Conservation (phyloP, 2,113 vertebrate species). For the Cinclus cinclus region DNA sequence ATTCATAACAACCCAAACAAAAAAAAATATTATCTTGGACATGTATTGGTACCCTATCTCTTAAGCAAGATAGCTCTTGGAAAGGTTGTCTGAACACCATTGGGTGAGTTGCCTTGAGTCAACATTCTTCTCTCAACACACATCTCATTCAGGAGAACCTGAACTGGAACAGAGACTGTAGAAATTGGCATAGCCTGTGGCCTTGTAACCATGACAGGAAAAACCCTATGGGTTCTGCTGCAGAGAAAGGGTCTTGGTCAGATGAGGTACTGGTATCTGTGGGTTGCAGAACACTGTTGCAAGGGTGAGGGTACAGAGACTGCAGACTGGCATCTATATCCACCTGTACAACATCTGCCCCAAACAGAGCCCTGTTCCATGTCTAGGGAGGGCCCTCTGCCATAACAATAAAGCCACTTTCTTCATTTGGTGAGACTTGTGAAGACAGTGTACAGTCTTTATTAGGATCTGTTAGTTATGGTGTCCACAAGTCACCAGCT, state of each 20-base stretch:
- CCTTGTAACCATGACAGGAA: not conserved
- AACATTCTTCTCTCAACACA: not conserved
- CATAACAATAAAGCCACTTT: not conserved
- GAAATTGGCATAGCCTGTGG: not conserved
- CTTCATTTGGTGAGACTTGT: not conserved
- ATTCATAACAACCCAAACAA: not conserved
- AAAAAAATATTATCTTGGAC: not conserved
- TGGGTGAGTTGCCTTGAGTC: not conserved
- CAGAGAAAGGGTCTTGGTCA: not conserved
- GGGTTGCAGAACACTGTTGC: not conserved
- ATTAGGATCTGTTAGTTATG: not conserved
- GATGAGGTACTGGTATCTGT: not conserved
- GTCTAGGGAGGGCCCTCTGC: not conserved
- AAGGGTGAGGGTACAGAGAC: not conserved
- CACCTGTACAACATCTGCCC: not conserved
- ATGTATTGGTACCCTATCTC: not conserved
- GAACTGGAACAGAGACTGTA: not conserved
- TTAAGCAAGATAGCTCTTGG: not conserved
- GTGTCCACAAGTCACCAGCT: not conserved
- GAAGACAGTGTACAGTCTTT: not conserved
- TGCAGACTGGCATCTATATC: not conserved
- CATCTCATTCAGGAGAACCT: not conserved
- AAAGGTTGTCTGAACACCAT: not conserved
- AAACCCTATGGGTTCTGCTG: not conserved
- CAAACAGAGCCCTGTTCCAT: not conserved